Evolutionary conservation across 1,140 invertebrate genomes (phyloP), one percentile per base, ranked within the genome.

Genomic region (Listronotus bonariensis): DNA sequence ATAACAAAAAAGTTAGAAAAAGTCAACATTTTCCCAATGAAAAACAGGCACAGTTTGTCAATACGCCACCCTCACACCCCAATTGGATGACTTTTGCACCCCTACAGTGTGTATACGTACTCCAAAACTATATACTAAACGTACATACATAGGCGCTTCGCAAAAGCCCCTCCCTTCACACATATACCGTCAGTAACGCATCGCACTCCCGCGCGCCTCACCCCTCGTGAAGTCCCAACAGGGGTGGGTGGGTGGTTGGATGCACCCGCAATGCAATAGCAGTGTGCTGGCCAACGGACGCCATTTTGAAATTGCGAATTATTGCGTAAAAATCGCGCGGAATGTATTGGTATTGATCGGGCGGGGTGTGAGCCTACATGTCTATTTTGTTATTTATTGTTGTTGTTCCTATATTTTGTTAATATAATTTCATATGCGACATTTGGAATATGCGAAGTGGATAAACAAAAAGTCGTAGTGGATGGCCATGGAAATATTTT

Each of bases 231-330:
- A 14, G 36, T 6, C 10, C 10, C 10, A 41, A 1, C 10, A 32
- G 48, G 34, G 32, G 6, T 26, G 11, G 56, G 45, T 14, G 34
- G 56, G 45, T n/a, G 38, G 58, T 46, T 6, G 26, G 58, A 52
- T 52, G 58, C 46, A 51, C 46, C 46, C 48, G 38, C 48, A 41
- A 15, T 59, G 55, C 55, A 57, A 58, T 58, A 17, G 56, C 56
- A 58, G 34, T 56, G 56, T 59, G 56, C 40, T 46, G 58, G 58
- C 58, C 48, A 60, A 10, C 58, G 58, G 58, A 34, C 58, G 58
- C 58, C 58, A 60, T 60, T 51, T 60, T 60, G 58, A 60, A 60
- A 51, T 46, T 60, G 58, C 58, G 58, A 60, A 60, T 60, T 60
- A 60, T 60, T 60, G 58, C 58, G 48, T 60, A 60, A 60, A 60